phyloP scores from a whole-genome alignment of 92 coral and sea anemone genomes.

The Montipora capitata region DNA sequence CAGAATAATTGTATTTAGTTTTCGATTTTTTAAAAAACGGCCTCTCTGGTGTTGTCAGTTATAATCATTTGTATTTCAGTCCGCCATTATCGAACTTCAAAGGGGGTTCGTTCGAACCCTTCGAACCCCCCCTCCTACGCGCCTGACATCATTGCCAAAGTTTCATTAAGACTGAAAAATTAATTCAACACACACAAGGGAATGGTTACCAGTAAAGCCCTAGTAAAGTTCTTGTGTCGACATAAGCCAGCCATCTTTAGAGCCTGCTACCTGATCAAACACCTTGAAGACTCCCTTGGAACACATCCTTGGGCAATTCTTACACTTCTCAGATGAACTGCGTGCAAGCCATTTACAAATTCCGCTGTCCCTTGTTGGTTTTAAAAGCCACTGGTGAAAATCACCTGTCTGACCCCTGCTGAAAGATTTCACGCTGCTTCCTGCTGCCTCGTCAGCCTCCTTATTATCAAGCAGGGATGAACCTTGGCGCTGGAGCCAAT shows the following conservation, averaged over 20 bases:
- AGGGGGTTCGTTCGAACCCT: too few species aligned
- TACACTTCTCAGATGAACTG: slow-evolving; percentile 82
- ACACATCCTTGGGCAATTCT: slow-evolving; percentile 90
- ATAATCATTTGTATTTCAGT: too few species aligned
- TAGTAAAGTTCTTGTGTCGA: slow-evolving; percentile 32
- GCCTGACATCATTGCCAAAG: too few species aligned
- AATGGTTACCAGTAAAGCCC: neutral
- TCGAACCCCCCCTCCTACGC: too few species aligned
- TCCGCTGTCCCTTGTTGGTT: slow-evolving; percentile 47
- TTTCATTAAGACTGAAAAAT: too few species aligned
- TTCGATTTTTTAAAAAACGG: too few species aligned
- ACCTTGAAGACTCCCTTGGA: slow-evolving; percentile 83
- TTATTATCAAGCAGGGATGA: neutral
- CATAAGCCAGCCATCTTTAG: slow-evolving; percentile 82
- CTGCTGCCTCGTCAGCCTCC: slow-evolving; percentile 11
- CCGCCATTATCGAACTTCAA: too few species aligned
- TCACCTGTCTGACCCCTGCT: slow-evolving; percentile 72
- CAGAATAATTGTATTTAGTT: too few species aligned
- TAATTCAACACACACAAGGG: neutral
- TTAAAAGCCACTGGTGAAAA: slow-evolving; percentile 78
- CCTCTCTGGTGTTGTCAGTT: too few species aligned
- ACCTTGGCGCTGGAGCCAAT: slow-evolving; percentile 65
- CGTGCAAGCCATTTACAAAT: slow-evolving; percentile 90
- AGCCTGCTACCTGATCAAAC: slow-evolving; percentile 75
- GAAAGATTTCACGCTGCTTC: slow-evolving; percentile 68